A percentile compares a stretch with the other conserved stretches of the same genome.
These are phyloP conservation scores for Conus ventricosus DNA, from an alignment of 1,140 invertebrate species.

Conservation along the genomic window DNA sequence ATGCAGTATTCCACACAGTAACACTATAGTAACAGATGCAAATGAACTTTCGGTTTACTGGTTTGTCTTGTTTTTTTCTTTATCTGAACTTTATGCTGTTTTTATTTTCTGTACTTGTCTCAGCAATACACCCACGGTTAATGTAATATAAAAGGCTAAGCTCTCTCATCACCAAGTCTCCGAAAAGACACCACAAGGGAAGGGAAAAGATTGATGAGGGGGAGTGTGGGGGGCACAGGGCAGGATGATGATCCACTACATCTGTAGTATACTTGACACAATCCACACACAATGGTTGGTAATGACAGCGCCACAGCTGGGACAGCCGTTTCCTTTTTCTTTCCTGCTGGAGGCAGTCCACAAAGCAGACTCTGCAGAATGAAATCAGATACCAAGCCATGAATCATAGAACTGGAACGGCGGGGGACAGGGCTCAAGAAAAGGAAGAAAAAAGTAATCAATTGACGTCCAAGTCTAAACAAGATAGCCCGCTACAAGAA, in stretches of 20 bases:
- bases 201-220: neutral
- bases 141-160: slow-evolving; percentile 3
- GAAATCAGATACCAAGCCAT: slow-evolving; percentile 17
- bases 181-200: slow-evolving; percentile 24
- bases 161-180: slow-evolving; percentile 25
- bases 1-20: too few relatives aligned
- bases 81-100: neutral
- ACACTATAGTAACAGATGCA: neutral
- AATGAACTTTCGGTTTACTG: neutral
- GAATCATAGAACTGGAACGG: neutral
- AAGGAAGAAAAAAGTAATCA: slow-evolving; percentile 17
- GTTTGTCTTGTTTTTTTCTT: neutral
- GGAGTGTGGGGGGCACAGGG: neutral
- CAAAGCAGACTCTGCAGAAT: neutral
- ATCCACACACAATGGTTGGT: slow-evolving; percentile 29
- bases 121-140: slow-evolving; percentile 23
- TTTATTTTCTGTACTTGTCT: neutral
- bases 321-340: neutral
- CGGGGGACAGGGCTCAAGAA: neutral
- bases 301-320: neutral
- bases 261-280: slow-evolving; percentile 9
- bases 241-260: slow-evolving; percentile 4
- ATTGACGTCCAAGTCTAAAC: slow-evolving; percentile 27
- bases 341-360: neutral
- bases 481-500: slow-evolving; percentile 21